Conservation (phyloP, 2,888 invertebrate genomes). For the Rhingia rostrata region DNA sequence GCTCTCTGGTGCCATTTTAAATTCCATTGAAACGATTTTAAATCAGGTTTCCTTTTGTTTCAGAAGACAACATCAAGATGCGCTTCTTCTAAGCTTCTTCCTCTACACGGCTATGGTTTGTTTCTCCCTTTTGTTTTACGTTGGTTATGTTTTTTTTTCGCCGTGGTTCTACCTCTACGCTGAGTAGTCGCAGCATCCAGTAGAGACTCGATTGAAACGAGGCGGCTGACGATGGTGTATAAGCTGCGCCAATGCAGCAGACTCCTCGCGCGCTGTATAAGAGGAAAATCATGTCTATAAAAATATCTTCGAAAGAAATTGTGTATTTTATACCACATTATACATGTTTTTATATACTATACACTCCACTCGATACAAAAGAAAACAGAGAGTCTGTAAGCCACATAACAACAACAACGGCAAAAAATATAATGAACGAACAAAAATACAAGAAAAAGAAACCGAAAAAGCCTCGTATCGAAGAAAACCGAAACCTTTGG, state of each 20-base stretch:
- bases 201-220: slow-evolving; percentile 65
- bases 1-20: slow-evolving; percentile 75
- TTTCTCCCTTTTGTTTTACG: slow-evolving; percentile 21
- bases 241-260: slow-evolving; percentile 63
- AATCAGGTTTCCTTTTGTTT: slow-evolving; percentile 74
- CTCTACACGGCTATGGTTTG: slow-evolving; percentile 40
- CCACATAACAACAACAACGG: slow-evolving; percentile 3
- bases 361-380: slow-evolving; percentile 30
- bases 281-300: slow-evolving; percentile 75
- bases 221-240: slow-evolving; percentile 28
- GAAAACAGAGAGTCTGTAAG: slow-evolving; percentile 21
- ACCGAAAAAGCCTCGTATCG: slow-evolving; percentile 45
- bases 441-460: slow-evolving; percentile 34
- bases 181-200: slow-evolving; percentile 27
- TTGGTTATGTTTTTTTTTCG: slow-evolving; percentile 9
- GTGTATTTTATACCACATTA: slow-evolving; percentile 62
- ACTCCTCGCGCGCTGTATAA: slow-evolving; percentile 56
- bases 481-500: slow-evolving; percentile 71
- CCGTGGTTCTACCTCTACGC: slow-evolving; percentile 56
- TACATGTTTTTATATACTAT: slow-evolving; percentile 37
- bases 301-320: slow-evolving; percentile 74
- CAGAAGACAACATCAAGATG: slow-evolving; percentile 73
- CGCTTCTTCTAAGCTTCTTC: slow-evolving; percentile 73
- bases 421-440: slow-evolving; percentile 8
- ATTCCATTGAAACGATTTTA: slow-evolving; percentile 76